Conservation (phyloP, 2,113 vertebrate genomes). For the Leuciscus idus region DNA sequence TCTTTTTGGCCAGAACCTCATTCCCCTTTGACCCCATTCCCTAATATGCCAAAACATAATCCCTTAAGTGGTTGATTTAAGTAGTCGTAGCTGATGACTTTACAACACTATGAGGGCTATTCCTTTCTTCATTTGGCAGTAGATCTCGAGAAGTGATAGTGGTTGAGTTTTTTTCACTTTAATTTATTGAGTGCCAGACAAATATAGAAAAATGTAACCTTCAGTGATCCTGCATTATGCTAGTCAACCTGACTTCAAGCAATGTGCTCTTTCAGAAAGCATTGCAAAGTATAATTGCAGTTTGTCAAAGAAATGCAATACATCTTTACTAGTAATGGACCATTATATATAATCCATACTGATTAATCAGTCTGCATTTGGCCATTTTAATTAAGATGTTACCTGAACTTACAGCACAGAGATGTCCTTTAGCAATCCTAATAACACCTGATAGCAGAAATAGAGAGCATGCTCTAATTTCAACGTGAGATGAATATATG, state of each 20-base stretch:
- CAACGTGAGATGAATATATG: not conserved
- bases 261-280: not conserved
- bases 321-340: not conserved
- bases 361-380: not conserved
- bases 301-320: not conserved
- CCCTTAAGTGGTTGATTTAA: slow-evolving; percentile 7
- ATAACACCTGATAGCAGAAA: not conserved
- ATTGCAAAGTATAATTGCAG: not conserved
- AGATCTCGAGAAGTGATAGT: not conserved
- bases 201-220: not conserved
- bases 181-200: not conserved
- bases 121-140: not conserved
- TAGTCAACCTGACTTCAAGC: not conserved
- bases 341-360: not conserved
- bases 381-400: not conserved
- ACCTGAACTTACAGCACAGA: not conserved
- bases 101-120: not conserved
- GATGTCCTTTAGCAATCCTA: not conserved
- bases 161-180: not conserved
- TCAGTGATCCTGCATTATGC: not conserved
- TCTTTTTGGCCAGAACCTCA: not conserved
- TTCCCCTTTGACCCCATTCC: not conserved
- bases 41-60: slow-evolving; percentile 11
- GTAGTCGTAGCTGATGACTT: not conserved
- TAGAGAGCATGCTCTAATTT: not conserved